A percentile compares a stretch with the other conserved stretches of the same genome.
These are phyloP conservation scores for Muricea muricata DNA, from an alignment of 92 coral and sea anemone genomes.

Conservation along the genomic window DNA sequence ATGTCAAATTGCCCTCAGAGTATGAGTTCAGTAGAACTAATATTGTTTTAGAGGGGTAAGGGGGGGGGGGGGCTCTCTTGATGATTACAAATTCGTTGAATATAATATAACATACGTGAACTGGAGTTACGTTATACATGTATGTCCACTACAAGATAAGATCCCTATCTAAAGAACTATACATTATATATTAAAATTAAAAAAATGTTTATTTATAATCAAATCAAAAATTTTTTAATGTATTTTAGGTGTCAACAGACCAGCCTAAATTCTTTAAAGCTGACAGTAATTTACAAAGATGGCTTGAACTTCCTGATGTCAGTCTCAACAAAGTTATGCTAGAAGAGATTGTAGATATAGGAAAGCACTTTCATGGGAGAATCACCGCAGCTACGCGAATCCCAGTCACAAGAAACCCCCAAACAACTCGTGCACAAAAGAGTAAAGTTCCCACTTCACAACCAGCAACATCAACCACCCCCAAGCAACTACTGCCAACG, in stretches of 20 bases:
- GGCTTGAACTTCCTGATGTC: constrained; percentile 67
- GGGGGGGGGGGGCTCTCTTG: no score
- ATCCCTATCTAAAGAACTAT: no score
- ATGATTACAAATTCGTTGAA: no score
- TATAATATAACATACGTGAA: no score
- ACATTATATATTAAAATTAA: no score
- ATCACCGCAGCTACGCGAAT: not conserved
- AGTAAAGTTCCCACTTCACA: constrained; percentile 15
- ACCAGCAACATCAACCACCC: constrained; percentile 1
- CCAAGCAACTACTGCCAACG: constrained; percentile 15
- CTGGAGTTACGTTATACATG: no score
- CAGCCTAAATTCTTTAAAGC: constrained; percentile 89
- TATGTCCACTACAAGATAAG: no score
- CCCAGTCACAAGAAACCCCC: not conserved
- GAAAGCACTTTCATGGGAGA: not conserved
- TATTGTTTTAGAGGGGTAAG: no score
- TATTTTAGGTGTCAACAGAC: constrained; percentile 70
- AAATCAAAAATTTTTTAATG: not conserved
- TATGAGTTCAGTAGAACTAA: no score
- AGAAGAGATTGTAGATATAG: not conserved
- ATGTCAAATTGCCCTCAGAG: no score
- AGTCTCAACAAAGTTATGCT: not conserved
- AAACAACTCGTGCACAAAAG: not conserved
- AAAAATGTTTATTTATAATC: no score
- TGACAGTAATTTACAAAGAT: constrained; percentile 80